Percentiles rank a stretch among this genome's conserved stretches.
phyloP scores from a whole-genome alignment of 2,113 vertebrate genomes.

The Alouatta palliata region DNA sequence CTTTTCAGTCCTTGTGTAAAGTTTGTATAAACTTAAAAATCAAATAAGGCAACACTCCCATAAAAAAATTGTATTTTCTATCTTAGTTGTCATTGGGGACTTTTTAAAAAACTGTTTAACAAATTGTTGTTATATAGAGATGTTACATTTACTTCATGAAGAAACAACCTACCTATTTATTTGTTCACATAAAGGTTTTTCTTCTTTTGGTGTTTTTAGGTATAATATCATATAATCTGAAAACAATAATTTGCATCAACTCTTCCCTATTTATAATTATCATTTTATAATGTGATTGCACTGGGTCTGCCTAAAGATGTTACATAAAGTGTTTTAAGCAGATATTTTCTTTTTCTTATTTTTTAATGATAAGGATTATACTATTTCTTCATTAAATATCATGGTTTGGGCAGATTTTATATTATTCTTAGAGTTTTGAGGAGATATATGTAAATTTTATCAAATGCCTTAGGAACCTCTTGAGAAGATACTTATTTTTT shows the following conservation, averaged over 20 bases:
- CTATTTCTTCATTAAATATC: conserved; percentile 16
- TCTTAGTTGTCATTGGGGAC: not conserved
- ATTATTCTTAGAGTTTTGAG: not conserved
- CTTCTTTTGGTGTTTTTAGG: not conserved
- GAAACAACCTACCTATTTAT: not conserved
- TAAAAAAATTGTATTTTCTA: not conserved
- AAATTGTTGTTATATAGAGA: conserved; percentile 5
- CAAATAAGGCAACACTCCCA: not conserved
- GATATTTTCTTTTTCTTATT: not conserved
- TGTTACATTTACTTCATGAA: not conserved
- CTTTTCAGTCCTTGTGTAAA: not conserved
- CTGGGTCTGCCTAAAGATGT: not conserved
- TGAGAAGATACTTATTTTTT: conserved; percentile 18
- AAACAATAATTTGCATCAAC: not conserved
- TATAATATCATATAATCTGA: not conserved
- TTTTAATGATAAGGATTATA: not conserved
- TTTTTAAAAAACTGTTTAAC: not conserved
- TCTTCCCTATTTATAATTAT: not conserved
- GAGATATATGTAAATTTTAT: not conserved
- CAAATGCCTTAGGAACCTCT: not conserved
- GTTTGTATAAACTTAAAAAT: conserved; percentile 40
- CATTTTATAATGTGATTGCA: not conserved
- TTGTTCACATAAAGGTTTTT: not conserved
- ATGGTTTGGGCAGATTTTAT: not conserved
- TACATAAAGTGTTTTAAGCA: not conserved